Percentiles rank a stretch among this genome's conserved stretches.
Conservation (phyloP, 2,888 invertebrate genomes). For the Opisthograptis luteolata region DNA sequence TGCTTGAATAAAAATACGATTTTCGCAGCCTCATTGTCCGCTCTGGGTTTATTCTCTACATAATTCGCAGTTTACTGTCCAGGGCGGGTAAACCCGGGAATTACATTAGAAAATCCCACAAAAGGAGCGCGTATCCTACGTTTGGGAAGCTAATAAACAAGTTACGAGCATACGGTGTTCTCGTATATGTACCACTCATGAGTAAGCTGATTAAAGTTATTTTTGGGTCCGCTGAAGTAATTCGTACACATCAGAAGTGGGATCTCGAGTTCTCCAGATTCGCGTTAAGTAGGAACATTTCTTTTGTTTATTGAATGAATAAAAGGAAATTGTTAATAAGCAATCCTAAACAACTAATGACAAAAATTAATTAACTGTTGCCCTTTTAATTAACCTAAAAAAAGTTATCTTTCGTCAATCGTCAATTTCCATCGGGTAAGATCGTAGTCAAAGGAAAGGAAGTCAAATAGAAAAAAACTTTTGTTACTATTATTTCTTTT, state of each 20-base stretch:
- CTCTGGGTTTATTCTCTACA: constrained; percentile 23
- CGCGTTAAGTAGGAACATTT: too few relatives aligned
- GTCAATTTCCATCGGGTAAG: too few relatives aligned
- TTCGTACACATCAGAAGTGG: not conserved
- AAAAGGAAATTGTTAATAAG: too few relatives aligned
- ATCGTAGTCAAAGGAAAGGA: too few relatives aligned
- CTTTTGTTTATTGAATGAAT: too few relatives aligned
- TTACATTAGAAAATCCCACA: constrained; percentile 30
- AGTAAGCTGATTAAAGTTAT: constrained; percentile 18
- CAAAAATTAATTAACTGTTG: too few relatives aligned
- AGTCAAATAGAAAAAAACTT: too few relatives aligned
- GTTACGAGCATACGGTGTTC: constrained; percentile 22
- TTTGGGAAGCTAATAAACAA: constrained; percentile 22
- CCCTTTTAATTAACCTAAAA: too few relatives aligned
- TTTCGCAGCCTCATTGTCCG: constrained; percentile 24
- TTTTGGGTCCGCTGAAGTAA: constrained; percentile 14
- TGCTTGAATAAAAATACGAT: constrained; percentile 28
- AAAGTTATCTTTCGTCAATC: too few relatives aligned
- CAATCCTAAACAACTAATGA: too few relatives aligned
- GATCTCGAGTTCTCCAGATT: too few relatives aligned
- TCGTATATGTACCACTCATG: constrained; percentile 10
- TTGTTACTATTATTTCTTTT: too few relatives aligned
- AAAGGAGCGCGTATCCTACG: constrained; percentile 17
- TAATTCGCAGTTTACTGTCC: constrained; percentile 29
- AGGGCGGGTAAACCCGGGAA: constrained; percentile 23